Percentiles rank a stretch among this genome's conserved stretches.
phyloP scores from a whole-genome alignment of 2,113 vertebrate species.

The Polyodon spathula region DNA sequence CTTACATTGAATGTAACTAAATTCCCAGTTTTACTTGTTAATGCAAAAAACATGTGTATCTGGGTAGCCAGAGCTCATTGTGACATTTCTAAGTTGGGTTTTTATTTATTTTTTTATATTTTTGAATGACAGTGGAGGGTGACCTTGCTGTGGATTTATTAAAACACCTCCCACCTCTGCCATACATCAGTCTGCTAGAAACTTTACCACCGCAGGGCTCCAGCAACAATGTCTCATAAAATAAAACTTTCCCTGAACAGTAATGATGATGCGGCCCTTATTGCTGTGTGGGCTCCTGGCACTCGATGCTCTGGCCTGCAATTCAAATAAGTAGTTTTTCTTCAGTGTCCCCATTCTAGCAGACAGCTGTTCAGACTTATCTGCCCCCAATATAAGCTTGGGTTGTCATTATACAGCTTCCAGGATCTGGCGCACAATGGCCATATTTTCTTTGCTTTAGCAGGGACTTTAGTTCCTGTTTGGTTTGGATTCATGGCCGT shows the following conservation, averaged over 20 bases:
- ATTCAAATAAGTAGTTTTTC: conserved; percentile 16
- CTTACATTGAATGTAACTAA: neutral
- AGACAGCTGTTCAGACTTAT: conserved; percentile 7
- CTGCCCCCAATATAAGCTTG: conserved; percentile 6
- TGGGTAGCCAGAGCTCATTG: neutral
- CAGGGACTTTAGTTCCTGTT: neutral
- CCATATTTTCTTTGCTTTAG: neutral
- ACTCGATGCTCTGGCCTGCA: neutral
- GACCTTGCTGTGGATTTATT: neutral
- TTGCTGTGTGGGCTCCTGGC: conserved; percentile 3
- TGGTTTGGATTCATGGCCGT: too few relatives aligned
- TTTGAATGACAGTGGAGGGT: neutral
- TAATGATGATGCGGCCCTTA: conserved; percentile 7
- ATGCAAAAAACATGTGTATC: neutral
- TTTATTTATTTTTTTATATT: neutral
- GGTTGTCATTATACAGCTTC: neutral
- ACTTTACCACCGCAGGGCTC: neutral
- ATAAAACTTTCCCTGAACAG: neutral
- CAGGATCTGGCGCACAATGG: neutral
- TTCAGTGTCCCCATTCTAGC: conserved; percentile 2
- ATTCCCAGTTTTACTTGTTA: neutral
- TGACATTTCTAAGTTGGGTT: neutral
- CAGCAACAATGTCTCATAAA: neutral
- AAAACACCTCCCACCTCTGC: neutral
- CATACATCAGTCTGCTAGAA: conserved; percentile 1